Percentiles rank a stretch among this genome's conserved stretches.
Conservation (phyloP, 2,888 invertebrate species). For the Melanchra persicariae region DNA sequence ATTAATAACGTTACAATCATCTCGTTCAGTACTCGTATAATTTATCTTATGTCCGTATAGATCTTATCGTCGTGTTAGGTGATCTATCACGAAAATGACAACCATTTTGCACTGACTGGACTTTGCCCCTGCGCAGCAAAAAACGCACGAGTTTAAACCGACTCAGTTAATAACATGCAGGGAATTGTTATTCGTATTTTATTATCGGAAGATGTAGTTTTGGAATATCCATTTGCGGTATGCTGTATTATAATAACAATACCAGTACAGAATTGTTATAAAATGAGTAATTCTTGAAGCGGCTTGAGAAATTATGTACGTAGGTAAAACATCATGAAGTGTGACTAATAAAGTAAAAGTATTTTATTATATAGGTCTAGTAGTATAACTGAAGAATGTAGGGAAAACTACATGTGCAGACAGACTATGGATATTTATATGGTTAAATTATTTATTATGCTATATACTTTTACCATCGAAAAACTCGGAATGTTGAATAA, state of each 20-base stretch:
- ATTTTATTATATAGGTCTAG: neutral
- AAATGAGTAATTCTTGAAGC: conserved; percentile 5
- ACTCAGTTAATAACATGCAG: neutral
- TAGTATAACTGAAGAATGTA: neutral
- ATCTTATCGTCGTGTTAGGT: conserved; percentile 67
- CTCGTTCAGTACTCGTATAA: conserved; percentile 45
- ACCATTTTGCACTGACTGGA: conserved; percentile 52
- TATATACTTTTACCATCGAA: too few relatives aligned
- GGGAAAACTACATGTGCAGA: neutral
- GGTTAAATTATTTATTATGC: neutral
- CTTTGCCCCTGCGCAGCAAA: conserved; percentile 52
- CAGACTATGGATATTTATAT: neutral
- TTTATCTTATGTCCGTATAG: conserved; percentile 47
- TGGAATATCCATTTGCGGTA: conserved; percentile 4
- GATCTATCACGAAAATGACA: conserved; percentile 63
- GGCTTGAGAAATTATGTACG: neutral
- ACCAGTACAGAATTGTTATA: neutral
- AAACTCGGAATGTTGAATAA: too few relatives aligned
- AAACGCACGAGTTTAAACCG: conserved; percentile 16
- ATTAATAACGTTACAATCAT: conserved; percentile 43
- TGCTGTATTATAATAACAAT: conserved; percentile 8
- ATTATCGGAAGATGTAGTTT: neutral
- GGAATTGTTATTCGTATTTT: neutral
- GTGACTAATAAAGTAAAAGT: conserved; percentile 7
- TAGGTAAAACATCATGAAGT: neutral